Conservation (phyloP, 1,140 invertebrate genomes). For the Eupeodes corollae region DNA sequence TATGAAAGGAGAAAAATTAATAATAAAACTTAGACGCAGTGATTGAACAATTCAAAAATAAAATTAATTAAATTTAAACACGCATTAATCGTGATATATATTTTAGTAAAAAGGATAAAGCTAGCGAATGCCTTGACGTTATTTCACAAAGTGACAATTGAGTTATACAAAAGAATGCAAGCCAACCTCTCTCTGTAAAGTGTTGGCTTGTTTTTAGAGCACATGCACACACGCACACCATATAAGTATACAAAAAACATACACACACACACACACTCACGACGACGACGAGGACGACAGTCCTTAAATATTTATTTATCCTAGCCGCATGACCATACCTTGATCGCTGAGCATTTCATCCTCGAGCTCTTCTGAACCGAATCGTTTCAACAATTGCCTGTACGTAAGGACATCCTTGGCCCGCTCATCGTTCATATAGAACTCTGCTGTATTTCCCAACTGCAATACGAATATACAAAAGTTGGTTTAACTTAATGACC, state of each 20-base stretch:
- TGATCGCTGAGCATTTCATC: slow-evolving; percentile 61
- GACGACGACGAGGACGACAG: background rate
- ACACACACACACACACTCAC: background rate
- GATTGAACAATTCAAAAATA: no score
- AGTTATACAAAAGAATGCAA: no score
- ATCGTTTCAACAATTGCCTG: slow-evolving; percentile 52
- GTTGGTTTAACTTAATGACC: slow-evolving; percentile 13
- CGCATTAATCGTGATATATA: no score
- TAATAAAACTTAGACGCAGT: no score
- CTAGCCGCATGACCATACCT: slow-evolving; percentile 42
- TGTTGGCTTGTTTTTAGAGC: no score
- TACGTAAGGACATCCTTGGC: slow-evolving; percentile 49
- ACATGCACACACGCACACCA: background rate
- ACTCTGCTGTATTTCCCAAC: slow-evolving; percentile 63
- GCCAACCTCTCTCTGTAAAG: no score
- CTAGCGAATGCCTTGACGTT: no score
- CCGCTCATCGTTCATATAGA: slow-evolving; percentile 56
- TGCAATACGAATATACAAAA: slow-evolving; percentile 33
- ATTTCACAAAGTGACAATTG: no score
- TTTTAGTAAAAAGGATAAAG: no score
- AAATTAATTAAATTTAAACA: no score
- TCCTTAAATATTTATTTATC: background rate
- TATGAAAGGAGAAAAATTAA: no score
- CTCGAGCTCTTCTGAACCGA: slow-evolving; percentile 52
- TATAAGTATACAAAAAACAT: background rate